Evolutionary conservation across 2,113 vertebrate species (phyloP), one percentile per base, ranked within the genome.

Genomic region (Actenoides hombroni): DNA sequence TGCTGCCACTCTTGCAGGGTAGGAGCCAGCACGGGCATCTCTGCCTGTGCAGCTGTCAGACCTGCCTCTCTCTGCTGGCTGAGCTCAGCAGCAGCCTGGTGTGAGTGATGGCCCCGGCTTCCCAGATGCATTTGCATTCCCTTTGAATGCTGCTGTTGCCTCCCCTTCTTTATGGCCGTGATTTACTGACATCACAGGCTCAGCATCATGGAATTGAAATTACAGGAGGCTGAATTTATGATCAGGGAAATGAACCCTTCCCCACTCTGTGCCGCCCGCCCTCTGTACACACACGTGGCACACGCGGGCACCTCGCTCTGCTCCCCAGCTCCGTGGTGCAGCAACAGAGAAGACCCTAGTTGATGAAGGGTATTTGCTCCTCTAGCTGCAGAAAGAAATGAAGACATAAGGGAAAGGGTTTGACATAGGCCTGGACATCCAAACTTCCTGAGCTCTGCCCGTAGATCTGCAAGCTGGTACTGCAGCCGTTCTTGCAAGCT

Each of bases 121-220:
- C 88, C 90, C 10, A 0, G 18, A 16, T 24, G 33, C 92, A 82
- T 92, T 92, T 85, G 0, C 91, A 92, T 96, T 89, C 94, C 88
- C 61, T 64, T 7, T 39, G 28, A 68, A 42, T 18, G 42, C 94
- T 59, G 59, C 79, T 59, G 33, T 65, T 74, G 70, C 91, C 77
- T 86, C 26, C 63, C 74, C 54, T 56, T 20, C 90, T 70, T 75
- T 33, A n/a, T 39, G 89, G 53, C 69, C 71, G 46, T 63, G 94
- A 95, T 94, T 95, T 91, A 87, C 90, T 59, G 82, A 59, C 49
- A 40, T 95, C 95, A 90, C 76, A 80, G 85, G 67, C 23, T 4
- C 81, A 20, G 88, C 80, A 71, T 29, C 31, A 6, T 1, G 0
- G 42, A 44, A 53, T 26, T 73, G 92, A 81, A 90, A 96, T 88